Evolutionary conservation across 2,797 vertebrate species (phyloP), one percentile per base, ranked within the genome.

Genomic region (Enteromius fasciolatus): DNA sequence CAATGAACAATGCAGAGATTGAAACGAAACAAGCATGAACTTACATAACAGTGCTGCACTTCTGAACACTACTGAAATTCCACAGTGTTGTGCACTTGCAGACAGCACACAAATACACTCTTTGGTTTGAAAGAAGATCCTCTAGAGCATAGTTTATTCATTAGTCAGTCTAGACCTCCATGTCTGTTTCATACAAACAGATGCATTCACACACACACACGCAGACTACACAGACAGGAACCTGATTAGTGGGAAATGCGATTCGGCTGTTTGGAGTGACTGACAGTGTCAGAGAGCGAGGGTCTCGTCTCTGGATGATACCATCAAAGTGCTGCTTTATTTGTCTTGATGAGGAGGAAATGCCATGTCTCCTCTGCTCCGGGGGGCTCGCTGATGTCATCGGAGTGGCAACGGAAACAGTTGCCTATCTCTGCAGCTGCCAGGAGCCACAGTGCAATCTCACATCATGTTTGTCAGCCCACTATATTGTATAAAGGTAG

Each of bases 271-370:
- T 89, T 80, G 86, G 68, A 90, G 90, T 89, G 91, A 92, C 87
- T 90, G 92, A 91, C 88, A 88, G 89, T 87, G 90, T 85, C 86
- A 86, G 89, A 87, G 84, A 83, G 83, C 90, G 57, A 73, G 87
- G 80, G 78, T 75, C 73, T 72, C n/a, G 81, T 88, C 90, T 92
- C 86, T 28, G 89, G 86, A 91, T 88, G 92, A 93, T 91, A 93
- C 89, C 92, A 93, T 93, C 93, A 93, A 92, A 93, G 91, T 87
- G 85, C 83, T 89, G 86, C 88, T 94, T 94, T 94, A 92, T 93
- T 93, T 94, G 83, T 86, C 90, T 84, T 90, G 92, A 94, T 92
- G 90, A 93, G 90, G 89, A 92, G 90, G 89, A 88, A 90, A 90
- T 90, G 86, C 81, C 48, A 66, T 17, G 39, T 85, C 76, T 75